Conservation (phyloP, 2,797 vertebrate genomes). For the Thamnophis elegans region DNA sequence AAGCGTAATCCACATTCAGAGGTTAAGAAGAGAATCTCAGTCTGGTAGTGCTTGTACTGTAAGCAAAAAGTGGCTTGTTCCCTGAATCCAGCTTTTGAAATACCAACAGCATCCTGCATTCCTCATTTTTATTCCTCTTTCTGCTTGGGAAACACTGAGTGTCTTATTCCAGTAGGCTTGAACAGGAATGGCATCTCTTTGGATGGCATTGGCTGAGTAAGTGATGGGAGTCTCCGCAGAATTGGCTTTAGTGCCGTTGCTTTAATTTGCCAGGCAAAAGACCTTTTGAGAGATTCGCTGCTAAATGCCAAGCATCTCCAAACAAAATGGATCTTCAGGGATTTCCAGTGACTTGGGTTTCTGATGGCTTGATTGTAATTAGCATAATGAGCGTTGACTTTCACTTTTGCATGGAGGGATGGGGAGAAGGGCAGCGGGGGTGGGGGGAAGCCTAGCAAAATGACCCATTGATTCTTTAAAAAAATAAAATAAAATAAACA, state of each 20-base stretch:
- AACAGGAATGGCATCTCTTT: conserved; percentile 1
- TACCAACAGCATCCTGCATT: conserved; percentile 31
- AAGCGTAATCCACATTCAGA: not conserved
- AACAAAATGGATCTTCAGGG: conserved; percentile 44
- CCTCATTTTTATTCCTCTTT: conserved; percentile 4
- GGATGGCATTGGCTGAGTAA: not conserved
- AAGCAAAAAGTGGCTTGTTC: conserved; percentile 33
- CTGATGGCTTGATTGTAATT: conserved; percentile 50
- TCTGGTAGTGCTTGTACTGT: conserved; percentile 28
- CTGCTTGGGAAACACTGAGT: conserved; percentile 18
- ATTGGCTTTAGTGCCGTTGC: not conserved
- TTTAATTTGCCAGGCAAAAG: conserved; percentile 18
- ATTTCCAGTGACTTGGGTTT: conserved; percentile 34
- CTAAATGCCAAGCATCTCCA: conserved; percentile 34
- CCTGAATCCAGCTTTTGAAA: conserved; percentile 21
- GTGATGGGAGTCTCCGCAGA: not conserved
- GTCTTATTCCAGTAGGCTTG: conserved; percentile 25
- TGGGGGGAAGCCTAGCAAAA: conserved; percentile 35
- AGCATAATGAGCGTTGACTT: conserved; percentile 57
- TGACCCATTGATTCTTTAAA: conserved; percentile 56
- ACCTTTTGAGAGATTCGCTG: conserved; percentile 31
- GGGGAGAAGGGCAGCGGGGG: conserved; percentile 26
- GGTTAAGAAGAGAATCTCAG: not conserved
- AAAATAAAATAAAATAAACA: conserved; percentile 63
- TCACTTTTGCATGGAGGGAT: conserved; percentile 46